Evolutionary conservation across 1,140 invertebrate species (phyloP), one percentile per base, ranked within the genome.

Genomic region (Trypoxylus dichotomus): DNA sequence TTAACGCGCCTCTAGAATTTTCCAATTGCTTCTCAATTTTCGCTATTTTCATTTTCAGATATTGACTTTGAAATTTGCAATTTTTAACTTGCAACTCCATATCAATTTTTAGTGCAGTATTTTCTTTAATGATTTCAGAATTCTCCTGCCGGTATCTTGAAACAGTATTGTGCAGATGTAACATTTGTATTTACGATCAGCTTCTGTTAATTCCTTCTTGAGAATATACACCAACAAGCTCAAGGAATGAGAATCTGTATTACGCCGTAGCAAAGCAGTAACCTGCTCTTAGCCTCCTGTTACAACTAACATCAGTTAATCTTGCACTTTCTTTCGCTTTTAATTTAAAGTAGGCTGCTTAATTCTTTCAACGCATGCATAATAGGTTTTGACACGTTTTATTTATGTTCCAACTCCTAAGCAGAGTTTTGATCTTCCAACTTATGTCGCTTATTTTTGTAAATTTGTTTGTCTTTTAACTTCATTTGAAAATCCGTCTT

Each of bases 361-460:
- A 88, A n/a, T 13, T 91, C 88, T 79, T 89, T 89, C 5, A 90
- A 82, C 25, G 85, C 87, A 76, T 84, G 80, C 19, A 90, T 85
- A 0, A 84, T 83, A 0, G 88, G 87, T 60, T 90, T 87, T 37
- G 87, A 84, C 73, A 83, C 83, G 7, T 84, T 85, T 6, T 89
- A 74, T 77, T 88, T 86, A 68, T 84, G 83, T 83, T 91, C 89
- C 32, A 87, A 82, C 37, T 86, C 84, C 80, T 86, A 81, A 21
- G 81, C 85, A 71, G 79, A 77, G 72, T 85, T 86, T 80, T 88
- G 85, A 60, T 80, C 83, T 32, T 87, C 84, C 0, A 85, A 73
- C 29, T 80, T 83, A 8, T 80, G 77, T 75, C 81, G 84, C 76
- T 85, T 83, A 60, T 83, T 79, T 3, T 76, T 83, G 0, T 80